Evolutionary conservation across 2,797 vertebrate species (phyloP).

Genomic region (Liparis tanakae): DNA sequence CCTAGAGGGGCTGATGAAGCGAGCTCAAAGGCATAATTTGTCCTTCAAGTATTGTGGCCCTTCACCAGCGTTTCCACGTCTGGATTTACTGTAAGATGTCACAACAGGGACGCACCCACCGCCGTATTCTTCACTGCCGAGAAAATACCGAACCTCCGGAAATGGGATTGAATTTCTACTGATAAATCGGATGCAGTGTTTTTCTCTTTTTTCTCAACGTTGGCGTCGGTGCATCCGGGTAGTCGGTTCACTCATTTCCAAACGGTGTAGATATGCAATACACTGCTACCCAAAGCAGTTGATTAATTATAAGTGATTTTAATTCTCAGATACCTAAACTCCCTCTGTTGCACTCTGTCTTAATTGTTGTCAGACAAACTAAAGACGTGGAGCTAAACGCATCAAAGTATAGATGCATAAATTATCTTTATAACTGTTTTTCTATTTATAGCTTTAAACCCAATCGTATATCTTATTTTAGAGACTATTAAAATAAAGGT

Average conservation of each 20-base stretch:
- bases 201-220: background rate
- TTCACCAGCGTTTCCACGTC: conserved; percentile 42
- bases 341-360: conserved; percentile 41
- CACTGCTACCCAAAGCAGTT: conserved; percentile 34
- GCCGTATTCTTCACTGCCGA: background rate
- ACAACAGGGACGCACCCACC: conserved; percentile 16
- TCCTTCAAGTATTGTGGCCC: conserved; percentile 19
- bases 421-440: background rate
- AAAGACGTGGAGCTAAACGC: background rate
- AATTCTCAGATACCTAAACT: background rate
- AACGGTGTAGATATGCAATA: conserved; percentile 22
- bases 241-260: conserved; percentile 18
- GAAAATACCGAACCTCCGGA: background rate
- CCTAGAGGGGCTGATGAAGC: background rate
- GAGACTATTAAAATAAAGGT: background rate
- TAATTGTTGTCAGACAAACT: background rate
- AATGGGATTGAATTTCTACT: background rate
- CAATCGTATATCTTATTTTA: background rate
- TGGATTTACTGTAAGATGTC: conserved; percentile 25
- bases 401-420: background rate
- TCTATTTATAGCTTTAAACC: conserved; percentile 19
- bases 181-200: background rate
- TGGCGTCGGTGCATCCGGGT: conserved; percentile 11
- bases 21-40: conserved; percentile 12
- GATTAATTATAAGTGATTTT: background rate